phyloP scores from a whole-genome alignment of 2,888 invertebrate species.

The Agrotis clavis region DNA sequence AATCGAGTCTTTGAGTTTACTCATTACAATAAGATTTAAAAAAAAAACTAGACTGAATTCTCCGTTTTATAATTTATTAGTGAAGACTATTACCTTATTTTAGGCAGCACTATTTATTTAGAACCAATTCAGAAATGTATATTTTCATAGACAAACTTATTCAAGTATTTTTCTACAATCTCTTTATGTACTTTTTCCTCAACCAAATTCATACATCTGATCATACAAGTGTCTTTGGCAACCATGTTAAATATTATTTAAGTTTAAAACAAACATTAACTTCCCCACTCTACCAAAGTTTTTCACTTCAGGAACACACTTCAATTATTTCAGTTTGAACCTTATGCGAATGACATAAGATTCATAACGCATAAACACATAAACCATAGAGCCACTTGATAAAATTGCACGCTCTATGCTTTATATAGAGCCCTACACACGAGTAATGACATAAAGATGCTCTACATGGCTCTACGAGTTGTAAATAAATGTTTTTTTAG shows the following conservation, averaged over 20 bases:
- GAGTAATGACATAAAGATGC: constrained; percentile 48
- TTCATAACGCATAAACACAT: neutral
- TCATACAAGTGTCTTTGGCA: neutral
- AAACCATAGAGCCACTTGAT: constrained; percentile 39
- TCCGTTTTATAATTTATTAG: no score
- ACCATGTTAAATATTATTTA: constrained; percentile 5
- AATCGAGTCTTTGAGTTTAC: no score
- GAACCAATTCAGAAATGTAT: no score
- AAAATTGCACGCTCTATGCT: constrained; percentile 42
- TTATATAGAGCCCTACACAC: constrained; percentile 39
- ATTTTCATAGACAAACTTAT: no score
- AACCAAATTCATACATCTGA: neutral
- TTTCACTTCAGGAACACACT: neutral
- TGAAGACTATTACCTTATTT: no score
- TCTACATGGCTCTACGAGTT: constrained; percentile 24
- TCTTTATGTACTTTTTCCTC: neutral
- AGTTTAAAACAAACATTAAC: constrained; percentile 28
- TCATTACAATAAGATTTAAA: no score
- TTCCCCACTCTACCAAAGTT: neutral
- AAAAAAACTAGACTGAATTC: no score
- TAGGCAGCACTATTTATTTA: no score
- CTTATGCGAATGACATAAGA: rapidly evolving
- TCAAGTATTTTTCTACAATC: no score
- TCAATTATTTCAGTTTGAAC: neutral
- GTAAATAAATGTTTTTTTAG: constrained; percentile 37